Conservation (phyloP, 2,113 vertebrate genomes). For the Bambusicola thoracicus region DNA sequence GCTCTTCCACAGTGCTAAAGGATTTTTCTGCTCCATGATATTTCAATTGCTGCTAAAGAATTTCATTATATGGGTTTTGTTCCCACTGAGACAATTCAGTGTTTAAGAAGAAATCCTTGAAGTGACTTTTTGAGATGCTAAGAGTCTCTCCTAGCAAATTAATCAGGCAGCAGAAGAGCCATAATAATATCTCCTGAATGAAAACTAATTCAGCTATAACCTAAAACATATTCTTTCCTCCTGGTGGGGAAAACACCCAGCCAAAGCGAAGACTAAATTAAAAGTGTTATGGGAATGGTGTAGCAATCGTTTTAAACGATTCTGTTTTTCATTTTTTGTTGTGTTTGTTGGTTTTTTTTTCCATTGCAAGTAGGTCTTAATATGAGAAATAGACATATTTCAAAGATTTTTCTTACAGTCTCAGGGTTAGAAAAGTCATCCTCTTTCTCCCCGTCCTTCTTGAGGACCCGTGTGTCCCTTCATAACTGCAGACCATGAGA, state of each 20-base stretch:
- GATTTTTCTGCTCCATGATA: not conserved
- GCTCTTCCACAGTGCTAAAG: not conserved
- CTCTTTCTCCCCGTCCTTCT: not conserved
- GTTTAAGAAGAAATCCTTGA: constrained; percentile 55
- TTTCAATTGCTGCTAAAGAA: not conserved
- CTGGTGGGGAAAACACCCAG: not conserved
- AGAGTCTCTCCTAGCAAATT: constrained; percentile 60
- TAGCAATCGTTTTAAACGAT: not conserved
- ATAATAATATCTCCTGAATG: constrained; percentile 58
- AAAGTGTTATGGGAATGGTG: not conserved
- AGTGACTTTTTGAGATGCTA: not conserved
- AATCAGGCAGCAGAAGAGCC: constrained; percentile 49
- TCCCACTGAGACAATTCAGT: constrained; percentile 38
- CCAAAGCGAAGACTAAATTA: not conserved
- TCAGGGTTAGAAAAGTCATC: not conserved
- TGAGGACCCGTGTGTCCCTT: not conserved
- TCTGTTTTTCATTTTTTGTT: not conserved
- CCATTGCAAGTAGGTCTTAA: not conserved
- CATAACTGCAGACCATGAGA: not conserved
- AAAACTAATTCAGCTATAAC: constrained; percentile 48
- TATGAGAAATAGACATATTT: not conserved
- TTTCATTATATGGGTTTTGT: not conserved
- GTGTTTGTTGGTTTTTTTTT: not conserved
- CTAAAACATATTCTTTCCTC: constrained; percentile 31
- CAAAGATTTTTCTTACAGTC: not conserved